These are phyloP conservation scores for Psittacula cyanocephala DNA, from an alignment of 2,113 vertebrate species.

Conservation along the genomic window DNA sequence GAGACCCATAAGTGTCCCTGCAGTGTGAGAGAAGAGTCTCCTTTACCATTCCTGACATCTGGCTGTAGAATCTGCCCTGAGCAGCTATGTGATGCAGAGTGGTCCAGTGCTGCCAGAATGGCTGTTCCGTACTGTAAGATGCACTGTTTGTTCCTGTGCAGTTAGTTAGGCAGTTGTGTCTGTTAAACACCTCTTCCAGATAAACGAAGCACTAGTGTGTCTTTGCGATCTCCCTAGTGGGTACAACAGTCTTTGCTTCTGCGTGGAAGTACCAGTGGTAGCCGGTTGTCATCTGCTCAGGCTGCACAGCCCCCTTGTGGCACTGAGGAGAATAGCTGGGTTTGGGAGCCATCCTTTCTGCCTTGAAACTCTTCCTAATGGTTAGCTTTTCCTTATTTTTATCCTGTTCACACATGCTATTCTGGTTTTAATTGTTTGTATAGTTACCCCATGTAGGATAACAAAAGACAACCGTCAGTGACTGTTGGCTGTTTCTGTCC, in stretches of 20 bases:
- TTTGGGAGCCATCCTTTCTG: neutral
- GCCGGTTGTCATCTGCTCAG: neutral
- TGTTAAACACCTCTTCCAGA: neutral
- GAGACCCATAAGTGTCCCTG: neutral
- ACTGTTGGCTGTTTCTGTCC: neutral
- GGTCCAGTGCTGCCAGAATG: neutral
- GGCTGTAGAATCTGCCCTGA: neutral
- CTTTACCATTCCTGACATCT: neutral
- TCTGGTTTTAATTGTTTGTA: neutral
- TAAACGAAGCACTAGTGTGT: neutral
- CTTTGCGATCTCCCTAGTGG: neutral
- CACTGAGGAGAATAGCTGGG: neutral
- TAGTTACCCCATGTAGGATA: neutral
- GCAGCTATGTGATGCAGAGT: accelerated
- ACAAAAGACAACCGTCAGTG: neutral
- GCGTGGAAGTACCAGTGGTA: neutral
- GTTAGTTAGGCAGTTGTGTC: neutral
- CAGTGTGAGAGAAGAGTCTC: neutral
- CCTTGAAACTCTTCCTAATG: neutral
- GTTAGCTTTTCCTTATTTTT: neutral
- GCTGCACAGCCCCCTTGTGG: neutral
- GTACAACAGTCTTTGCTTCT: neutral
- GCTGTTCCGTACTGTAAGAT: neutral
- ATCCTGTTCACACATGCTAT: neutral
- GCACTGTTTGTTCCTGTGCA: neutral